Evolutionary conservation across 2,113 vertebrate species (phyloP).

Genomic region (Calidris pygmaea): DNA sequence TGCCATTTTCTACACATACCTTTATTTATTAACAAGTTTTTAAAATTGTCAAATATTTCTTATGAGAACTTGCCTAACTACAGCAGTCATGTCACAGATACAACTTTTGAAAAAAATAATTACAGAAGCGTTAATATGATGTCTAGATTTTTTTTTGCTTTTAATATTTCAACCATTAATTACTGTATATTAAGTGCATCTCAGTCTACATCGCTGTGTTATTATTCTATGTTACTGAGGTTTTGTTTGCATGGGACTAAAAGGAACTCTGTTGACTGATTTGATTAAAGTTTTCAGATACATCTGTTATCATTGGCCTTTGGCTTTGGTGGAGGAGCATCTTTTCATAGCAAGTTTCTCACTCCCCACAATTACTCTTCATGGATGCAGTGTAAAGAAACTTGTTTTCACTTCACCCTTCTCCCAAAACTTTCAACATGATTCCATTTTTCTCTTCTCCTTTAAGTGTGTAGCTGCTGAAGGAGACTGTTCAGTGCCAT

Average conservation of each 20-base stretch:
- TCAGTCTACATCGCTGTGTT: background rate
- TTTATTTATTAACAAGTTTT: background rate
- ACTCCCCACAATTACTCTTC: background rate
- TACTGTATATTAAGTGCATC: background rate
- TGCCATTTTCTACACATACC: background rate
- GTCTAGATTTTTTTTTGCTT: background rate
- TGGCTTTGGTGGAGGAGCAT: background rate
- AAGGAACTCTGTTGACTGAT: background rate
- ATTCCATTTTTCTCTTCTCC: background rate
- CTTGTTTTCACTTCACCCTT: background rate
- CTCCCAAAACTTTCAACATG: background rate
- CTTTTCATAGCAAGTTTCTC: background rate
- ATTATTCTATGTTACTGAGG: background rate
- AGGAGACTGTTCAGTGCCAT: background rate
- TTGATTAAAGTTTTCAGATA: background rate
- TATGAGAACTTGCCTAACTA: background rate
- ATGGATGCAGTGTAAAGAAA: background rate
- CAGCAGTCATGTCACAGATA: background rate
- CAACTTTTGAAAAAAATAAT: background rate
- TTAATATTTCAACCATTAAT: background rate
- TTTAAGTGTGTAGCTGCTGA: background rate
- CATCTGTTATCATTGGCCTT: background rate
- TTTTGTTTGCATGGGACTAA: background rate
- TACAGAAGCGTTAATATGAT: background rate
- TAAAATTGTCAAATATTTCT: background rate